Conservation (phyloP, 1,140 invertebrate species). For the Lysiphlebus fabarum region DNA sequence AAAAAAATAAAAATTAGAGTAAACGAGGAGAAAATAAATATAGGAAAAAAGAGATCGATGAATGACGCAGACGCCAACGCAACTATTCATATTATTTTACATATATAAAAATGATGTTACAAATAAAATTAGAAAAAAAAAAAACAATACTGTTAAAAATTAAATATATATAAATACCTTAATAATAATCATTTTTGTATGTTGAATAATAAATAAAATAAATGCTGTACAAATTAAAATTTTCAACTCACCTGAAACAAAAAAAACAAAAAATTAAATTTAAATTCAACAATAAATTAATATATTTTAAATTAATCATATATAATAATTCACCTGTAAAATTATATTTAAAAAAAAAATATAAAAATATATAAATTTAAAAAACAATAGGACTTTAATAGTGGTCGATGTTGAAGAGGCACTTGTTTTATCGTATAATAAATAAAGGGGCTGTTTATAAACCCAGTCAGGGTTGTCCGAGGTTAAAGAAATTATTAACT, state of each 20-base stretch:
- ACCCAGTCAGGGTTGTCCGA: too few species aligned
- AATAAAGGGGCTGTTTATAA: too few species aligned
- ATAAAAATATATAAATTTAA: too few species aligned
- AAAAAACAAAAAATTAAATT: conserved; percentile 19
- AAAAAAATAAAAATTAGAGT: too few species aligned
- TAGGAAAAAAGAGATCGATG: conserved; percentile 23
- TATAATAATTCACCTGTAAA: background rate
- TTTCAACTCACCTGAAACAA: conserved; percentile 32
- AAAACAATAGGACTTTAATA: background rate
- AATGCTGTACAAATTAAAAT: background rate
- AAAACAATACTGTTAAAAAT: conserved; percentile 22
- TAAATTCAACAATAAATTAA: background rate
- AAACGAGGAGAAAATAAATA: conserved; percentile 15
- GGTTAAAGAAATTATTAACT: too few species aligned
- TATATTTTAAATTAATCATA: background rate
- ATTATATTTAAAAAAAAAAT: too few species aligned
- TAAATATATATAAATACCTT: too few species aligned
- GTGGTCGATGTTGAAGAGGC: too few species aligned
- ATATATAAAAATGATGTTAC: conserved; percentile 9
- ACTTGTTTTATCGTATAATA: too few species aligned
- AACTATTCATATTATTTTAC: conserved; percentile 29
- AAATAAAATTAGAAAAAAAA: too few species aligned
- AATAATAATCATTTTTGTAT: too few species aligned
- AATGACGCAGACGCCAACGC: conserved; percentile 45
- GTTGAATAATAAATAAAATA: conserved; percentile 1